Evolutionary conservation across 2,797 vertebrate genomes (phyloP).

Genomic region (Apogon hyalosoma): DNA sequence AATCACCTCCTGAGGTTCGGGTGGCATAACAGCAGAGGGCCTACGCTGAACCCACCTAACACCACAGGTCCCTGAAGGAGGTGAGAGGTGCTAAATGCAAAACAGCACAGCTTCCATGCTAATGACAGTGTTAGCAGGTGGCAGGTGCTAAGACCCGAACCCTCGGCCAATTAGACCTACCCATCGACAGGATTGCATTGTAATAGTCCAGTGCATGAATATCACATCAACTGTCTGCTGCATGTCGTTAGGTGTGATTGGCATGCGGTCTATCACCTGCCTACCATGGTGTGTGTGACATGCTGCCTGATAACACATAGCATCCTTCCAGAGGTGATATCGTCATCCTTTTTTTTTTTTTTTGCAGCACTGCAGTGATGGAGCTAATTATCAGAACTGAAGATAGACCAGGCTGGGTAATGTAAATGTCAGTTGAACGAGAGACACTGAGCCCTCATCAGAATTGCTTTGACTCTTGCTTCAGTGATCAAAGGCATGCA

Average conservation of each 20-base stretch:
- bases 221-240: slow-evolving; percentile 34
- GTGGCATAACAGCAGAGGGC: slow-evolving; percentile 39
- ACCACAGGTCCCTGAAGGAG: slow-evolving; percentile 42
- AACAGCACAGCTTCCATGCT: slow-evolving; percentile 39
- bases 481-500: slow-evolving; percentile 68
- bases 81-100: slow-evolving; percentile 61
- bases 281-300: slow-evolving; percentile 30
- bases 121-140: slow-evolving; percentile 64
- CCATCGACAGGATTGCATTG: slow-evolving; percentile 27
- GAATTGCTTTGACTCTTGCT: slow-evolving; percentile 65
- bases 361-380: slow-evolving; percentile 43
- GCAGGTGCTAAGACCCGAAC: slow-evolving; percentile 36
- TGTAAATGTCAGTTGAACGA: slow-evolving; percentile 70
- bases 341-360: slow-evolving; percentile 11
- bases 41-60: slow-evolving; percentile 34
- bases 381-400: slow-evolving; percentile 68
- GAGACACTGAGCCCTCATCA: slow-evolving; percentile 58
- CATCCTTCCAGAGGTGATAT: slow-evolving; percentile 36
- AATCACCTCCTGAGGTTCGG: slow-evolving; percentile 57
- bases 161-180: slow-evolving; percentile 60
- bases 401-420: slow-evolving; percentile 58
- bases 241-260: slow-evolving; percentile 45
- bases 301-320: slow-evolving; percentile 28
- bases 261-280: slow-evolving; percentile 40
- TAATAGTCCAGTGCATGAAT: slow-evolving; percentile 30